phyloP scores from a whole-genome alignment of 2,113 vertebrate species.

The Bungarus multicinctus region DNA sequence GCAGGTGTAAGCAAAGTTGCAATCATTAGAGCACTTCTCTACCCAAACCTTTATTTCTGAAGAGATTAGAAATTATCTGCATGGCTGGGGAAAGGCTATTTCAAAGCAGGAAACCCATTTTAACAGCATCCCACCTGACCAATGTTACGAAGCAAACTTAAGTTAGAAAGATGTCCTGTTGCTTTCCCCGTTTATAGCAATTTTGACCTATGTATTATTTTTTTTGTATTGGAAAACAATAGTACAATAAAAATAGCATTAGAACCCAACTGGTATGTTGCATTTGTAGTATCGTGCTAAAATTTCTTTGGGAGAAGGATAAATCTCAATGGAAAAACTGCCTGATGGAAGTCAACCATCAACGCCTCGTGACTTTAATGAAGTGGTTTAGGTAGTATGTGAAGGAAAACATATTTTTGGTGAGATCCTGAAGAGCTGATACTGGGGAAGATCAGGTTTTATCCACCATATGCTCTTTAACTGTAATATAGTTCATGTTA shows the following conservation, averaged over 20 bases:
- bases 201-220: not conserved
- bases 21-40: not conserved
- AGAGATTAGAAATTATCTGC: slow-evolving; percentile 13
- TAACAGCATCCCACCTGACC: not conserved
- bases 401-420: not conserved
- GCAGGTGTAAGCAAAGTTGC: not conserved
- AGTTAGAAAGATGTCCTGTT: not conserved
- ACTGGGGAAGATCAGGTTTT: not conserved
- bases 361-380: not conserved
- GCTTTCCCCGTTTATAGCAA: not conserved
- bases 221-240: not conserved
- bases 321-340: not conserved
- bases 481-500: not conserved
- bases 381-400: too few species aligned
- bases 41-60: not conserved
- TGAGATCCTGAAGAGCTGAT: not conserved
- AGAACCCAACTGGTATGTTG: not conserved
- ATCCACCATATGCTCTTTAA: not conserved
- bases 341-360: not conserved
- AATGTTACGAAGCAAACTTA: not conserved
- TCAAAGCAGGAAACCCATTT: not conserved
- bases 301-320: not conserved
- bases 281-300: not conserved
- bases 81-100: slow-evolving; percentile 3
- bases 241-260: not conserved